Evolutionary conservation across 2,797 vertebrate genomes (phyloP).

Genomic region (Oceanodroma leucorhoa): DNA sequence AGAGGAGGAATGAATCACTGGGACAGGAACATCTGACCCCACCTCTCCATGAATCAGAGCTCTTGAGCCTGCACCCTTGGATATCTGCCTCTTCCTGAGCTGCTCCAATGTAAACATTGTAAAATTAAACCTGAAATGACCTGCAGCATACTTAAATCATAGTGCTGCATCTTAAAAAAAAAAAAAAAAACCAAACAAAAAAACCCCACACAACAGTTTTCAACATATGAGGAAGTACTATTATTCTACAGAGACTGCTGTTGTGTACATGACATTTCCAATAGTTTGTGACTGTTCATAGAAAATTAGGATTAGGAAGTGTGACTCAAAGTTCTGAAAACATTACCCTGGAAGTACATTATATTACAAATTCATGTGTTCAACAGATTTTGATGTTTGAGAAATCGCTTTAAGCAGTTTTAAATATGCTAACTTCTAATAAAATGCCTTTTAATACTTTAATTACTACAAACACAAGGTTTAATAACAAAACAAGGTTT

Average conservation of each 20-base stretch:
- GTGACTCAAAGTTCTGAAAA: neutral
- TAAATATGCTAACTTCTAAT: neutral
- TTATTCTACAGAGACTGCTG: neutral
- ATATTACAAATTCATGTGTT: neutral
- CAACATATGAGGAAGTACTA: neutral
- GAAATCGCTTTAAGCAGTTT: neutral
- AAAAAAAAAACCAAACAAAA: neutral
- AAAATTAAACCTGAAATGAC: slow-evolving; percentile 8
- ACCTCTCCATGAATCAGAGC: slow-evolving; percentile 17
- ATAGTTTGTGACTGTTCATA: neutral
- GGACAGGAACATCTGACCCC: neutral
- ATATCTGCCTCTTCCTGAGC: neutral
- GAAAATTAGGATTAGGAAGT: neutral
- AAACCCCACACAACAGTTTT: neutral
- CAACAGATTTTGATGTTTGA: neutral
- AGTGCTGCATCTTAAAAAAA: neutral
- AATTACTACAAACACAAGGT: neutral
- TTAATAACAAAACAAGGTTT: neutral
- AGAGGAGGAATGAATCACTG: slow-evolving; percentile 19
- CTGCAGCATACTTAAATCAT: neutral
- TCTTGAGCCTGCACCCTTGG: neutral
- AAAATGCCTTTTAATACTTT: neutral
- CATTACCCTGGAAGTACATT: neutral
- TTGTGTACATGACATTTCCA: neutral
- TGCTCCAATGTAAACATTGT: neutral